A percentile compares a stretch with the other conserved stretches of the same genome.
phyloP scores from a whole-genome alignment of 2,113 vertebrate genomes.

The Xenopus laevis region DNA sequence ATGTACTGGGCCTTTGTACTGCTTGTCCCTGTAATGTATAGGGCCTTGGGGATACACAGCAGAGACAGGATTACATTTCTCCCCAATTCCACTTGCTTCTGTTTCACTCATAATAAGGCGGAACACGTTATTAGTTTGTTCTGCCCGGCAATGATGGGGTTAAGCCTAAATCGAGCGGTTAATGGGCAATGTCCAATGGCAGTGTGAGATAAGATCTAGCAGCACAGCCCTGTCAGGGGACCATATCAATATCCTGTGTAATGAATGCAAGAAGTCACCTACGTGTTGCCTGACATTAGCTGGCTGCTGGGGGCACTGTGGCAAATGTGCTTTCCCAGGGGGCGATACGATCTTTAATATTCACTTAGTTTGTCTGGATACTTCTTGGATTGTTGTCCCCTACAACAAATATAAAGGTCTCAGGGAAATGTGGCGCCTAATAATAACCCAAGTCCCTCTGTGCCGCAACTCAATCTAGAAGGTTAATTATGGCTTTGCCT shows the following conservation, averaged over 20 bases:
- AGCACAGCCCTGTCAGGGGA: slow-evolving; percentile 29
- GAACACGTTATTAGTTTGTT: too few species aligned
- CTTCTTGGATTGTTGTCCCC: neutral
- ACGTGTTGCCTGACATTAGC: slow-evolving; percentile 10
- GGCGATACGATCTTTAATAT: neutral
- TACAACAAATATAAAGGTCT: too few species aligned
- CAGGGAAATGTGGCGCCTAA: too few species aligned
- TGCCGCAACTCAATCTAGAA: too few species aligned
- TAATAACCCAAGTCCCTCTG: too few species aligned
- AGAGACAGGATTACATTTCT: neutral
- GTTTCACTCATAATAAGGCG: too few species aligned
- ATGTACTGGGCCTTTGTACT: too few species aligned
- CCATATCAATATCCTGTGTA: slow-evolving; percentile 32
- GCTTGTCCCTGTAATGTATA: too few species aligned
- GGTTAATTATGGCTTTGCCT: too few species aligned
- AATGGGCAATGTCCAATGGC: slow-evolving; percentile 27
- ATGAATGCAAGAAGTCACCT: neutral
- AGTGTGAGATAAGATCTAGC: slow-evolving; percentile 34
- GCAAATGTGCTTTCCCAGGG: neutral
- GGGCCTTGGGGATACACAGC: too few species aligned
- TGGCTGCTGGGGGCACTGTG: neutral
- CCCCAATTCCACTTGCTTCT: neutral
- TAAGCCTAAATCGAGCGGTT: slow-evolving; percentile 4
- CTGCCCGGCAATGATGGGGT: slow-evolving; percentile 2
- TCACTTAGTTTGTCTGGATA: neutral